These are phyloP conservation scores for Antedon mediterranea DNA, from an alignment of 53 echinoderm and acorn worm genomes.

Conservation along the genomic window DNA sequence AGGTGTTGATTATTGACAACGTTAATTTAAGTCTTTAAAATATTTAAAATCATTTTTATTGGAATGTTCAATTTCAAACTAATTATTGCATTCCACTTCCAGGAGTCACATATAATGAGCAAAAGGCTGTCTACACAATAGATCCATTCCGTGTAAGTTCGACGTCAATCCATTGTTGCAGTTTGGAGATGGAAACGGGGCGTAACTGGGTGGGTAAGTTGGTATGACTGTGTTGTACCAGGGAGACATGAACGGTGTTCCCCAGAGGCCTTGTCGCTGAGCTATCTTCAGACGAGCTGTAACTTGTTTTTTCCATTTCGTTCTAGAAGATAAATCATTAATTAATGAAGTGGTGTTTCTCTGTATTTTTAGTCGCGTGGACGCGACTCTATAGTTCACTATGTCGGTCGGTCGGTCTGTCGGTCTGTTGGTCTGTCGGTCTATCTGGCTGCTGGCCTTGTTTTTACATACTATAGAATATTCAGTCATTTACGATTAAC, in stretches of 20 bases:
- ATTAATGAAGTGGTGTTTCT: constrained; percentile 3
- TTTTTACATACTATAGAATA: no score
- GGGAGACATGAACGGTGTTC: constrained; percentile 74
- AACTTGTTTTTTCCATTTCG: constrained; percentile 99
- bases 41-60: no score
- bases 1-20: no score
- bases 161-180: background rate
- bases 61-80: no score
- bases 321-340: constrained; percentile 34
- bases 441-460: no score
- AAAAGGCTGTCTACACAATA: background rate
- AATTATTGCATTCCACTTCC: background rate
- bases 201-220: constrained; percentile 33
- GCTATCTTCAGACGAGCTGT: constrained; percentile 96
- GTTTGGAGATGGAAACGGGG: background rate
- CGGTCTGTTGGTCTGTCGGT: no score
- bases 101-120: background rate
- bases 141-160: background rate
- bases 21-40: no score
- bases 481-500: no score
- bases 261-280: constrained; percentile 92
- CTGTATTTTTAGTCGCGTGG: no score
- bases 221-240: constrained; percentile 58
- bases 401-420: no score
- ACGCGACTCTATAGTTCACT: no score